Conservation (phyloP, 2,888 invertebrate genomes). For the Pyralis farinalis region DNA sequence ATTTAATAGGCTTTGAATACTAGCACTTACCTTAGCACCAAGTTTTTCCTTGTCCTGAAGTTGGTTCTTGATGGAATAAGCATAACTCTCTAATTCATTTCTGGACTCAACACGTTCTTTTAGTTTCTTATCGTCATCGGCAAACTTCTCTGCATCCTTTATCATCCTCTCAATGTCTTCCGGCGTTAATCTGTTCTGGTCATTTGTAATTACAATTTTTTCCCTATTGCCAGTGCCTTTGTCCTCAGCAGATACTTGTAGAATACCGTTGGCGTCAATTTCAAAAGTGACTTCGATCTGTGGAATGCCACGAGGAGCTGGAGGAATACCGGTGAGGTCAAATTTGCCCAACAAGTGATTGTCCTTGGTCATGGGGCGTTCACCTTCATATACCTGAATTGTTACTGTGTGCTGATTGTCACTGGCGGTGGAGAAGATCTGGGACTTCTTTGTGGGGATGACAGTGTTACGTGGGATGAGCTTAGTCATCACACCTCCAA, state of each 20-base stretch:
- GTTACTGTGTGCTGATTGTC: slow-evolving; percentile 99
- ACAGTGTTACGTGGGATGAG: slow-evolving; percentile 98
- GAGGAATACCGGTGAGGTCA: slow-evolving; percentile 98
- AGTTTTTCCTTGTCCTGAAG: slow-evolving; percentile 98
- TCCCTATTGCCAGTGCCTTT: slow-evolving; percentile 99
- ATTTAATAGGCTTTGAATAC: slow-evolving; percentile 14
- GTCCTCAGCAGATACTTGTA: slow-evolving; percentile 98
- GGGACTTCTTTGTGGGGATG: slow-evolving; percentile 99
- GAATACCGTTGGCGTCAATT: slow-evolving; percentile 96
- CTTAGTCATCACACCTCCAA: slow-evolving; percentile 99
- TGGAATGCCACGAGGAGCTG: slow-evolving; percentile 95
- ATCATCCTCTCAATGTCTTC: slow-evolving; percentile 99
- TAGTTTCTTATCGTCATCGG: slow-evolving; percentile 98
- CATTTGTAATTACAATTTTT: slow-evolving; percentile 99
- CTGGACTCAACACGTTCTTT: slow-evolving; percentile 97
- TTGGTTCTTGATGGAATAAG: slow-evolving; percentile 98
- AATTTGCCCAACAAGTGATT: slow-evolving; percentile 99
- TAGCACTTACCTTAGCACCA: slow-evolving; percentile 90
- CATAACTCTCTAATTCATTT: slow-evolving; percentile 98
- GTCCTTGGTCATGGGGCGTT: slow-evolving; percentile 99
- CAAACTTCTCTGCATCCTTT: slow-evolving; percentile 99
- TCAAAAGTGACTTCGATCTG: slow-evolving; percentile 97
- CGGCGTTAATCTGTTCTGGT: slow-evolving; percentile 97
- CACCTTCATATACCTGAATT: slow-evolving; percentile 99
- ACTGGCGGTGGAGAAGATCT: slow-evolving; percentile 99